Base-by-base conservation (phyloP, 2,113 vertebrate species). In the Anoura caudifer region DNA sequence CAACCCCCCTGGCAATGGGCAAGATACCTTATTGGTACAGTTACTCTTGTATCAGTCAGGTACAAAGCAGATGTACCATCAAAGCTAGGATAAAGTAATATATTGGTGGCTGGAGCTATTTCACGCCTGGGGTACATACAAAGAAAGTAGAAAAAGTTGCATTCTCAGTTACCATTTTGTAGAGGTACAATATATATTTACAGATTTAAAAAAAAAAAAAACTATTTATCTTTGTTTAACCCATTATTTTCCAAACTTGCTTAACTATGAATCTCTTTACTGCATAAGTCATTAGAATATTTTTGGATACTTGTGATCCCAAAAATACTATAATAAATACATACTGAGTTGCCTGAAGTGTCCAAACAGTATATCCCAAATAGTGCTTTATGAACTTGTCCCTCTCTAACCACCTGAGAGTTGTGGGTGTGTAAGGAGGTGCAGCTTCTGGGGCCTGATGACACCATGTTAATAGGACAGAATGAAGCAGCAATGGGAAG, bases 171-270 rank as follows among this genome's bases (percentile, higher is more conserved):
- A 65, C 24, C 61, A 88, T 61, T 84, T 87, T 70, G 2, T 14
- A 92, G n/a, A 93, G 28, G 67, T 36, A 95, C 41, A 86, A 72
- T 85, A 31, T 5, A 75, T 81, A 81, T 70, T 80, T 90, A 69
- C 28, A 88, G 45, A 89, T 52, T 59, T 45, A n/a, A n/a, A n/a
- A n/a, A 47, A 3, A 7, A 90, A 93, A 75, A 56, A 56, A 72
- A 59, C 20, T 52, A 82, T 73, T 94, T 86, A 73, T 89, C n/a
- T 95, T 85, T 65, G 13, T 38, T 96, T 83, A 87, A 63, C 4
- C 26, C 33, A 50, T 45, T 8, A 47, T 28, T 91, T 93, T 63
- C 47, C 36, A 85, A 70, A 89, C 31, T 81, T 59, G 4, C 26
- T 73, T 41, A 54, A 36, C 59, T 88, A 20, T 70, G 20, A 79